Evolutionary conservation across 2,888 invertebrate genomes (phyloP).

Genomic region (Plagodis dolabraria): DNA sequence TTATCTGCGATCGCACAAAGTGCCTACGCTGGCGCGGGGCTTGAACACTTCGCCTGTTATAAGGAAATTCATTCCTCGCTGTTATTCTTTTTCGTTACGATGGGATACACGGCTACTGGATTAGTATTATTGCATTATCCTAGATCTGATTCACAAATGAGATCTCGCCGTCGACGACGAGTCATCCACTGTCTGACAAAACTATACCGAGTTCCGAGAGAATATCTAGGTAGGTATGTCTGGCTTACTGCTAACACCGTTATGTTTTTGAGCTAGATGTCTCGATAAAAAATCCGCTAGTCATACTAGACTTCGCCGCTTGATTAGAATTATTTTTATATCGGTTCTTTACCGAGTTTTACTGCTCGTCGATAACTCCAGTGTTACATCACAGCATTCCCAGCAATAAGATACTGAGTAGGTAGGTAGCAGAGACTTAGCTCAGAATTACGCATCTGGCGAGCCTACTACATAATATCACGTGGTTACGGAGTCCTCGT

Average conservation of each 20-base stretch:
- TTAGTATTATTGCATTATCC: slow-evolving; percentile 27
- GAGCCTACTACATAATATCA: slow-evolving; percentile 15
- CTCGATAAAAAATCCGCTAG: slow-evolving; percentile 16
- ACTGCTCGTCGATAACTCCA: slow-evolving; percentile 21
- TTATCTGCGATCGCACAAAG: slow-evolving; percentile 30
- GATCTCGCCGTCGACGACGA: background rate
- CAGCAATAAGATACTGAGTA: background rate
- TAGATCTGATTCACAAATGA: slow-evolving; percentile 32
- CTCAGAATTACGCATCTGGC: slow-evolving; percentile 21
- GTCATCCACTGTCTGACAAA: slow-evolving; percentile 2
- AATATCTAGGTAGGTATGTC: slow-evolving; percentile 19
- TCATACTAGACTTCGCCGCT: slow-evolving; percentile 11
- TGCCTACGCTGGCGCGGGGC: slow-evolving; percentile 14
- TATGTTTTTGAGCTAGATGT: slow-evolving; percentile 26
- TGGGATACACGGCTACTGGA: slow-evolving; percentile 19
- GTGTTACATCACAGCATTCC: slow-evolving; percentile 28
- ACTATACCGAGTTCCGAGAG: slow-evolving; percentile 26
- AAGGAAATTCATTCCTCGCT: slow-evolving; percentile 37
- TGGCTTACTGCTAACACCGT: slow-evolving; percentile 16
- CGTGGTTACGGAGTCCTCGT: slow-evolving; percentile 19
- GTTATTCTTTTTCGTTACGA: slow-evolving; percentile 15
- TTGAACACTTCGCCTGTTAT: slow-evolving; percentile 33
- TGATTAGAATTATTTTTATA: slow-evolving; percentile 8
- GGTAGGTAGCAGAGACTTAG: background rate
- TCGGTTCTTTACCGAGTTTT: slow-evolving; percentile 16